Percentiles rank a stretch among this genome's conserved stretches.
Conservation (phyloP, 2,113 vertebrate species). For the Miniopterus natalensis region DNA sequence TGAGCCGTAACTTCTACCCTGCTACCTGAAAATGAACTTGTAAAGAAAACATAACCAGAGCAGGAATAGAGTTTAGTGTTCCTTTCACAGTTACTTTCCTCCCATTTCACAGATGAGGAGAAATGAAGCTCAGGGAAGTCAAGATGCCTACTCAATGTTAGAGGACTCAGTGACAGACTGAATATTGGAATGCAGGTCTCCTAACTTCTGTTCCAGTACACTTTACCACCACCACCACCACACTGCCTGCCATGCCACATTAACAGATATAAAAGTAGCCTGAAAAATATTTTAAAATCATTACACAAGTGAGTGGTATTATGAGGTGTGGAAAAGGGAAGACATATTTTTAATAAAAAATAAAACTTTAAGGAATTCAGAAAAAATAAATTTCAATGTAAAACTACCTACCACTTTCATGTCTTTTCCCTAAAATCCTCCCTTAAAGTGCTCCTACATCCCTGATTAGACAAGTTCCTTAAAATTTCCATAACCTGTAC, state of each 20-base stretch:
- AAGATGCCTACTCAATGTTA: background rate
- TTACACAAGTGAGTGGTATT: background rate
- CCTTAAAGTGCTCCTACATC: background rate
- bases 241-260: background rate
- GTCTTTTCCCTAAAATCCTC: background rate
- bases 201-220: background rate
- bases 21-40: background rate
- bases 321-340: conserved; percentile 22
- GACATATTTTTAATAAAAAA: conserved; percentile 33
- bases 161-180: background rate
- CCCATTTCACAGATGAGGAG: background rate
- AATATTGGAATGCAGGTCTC: background rate
- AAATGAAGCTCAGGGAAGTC: background rate
- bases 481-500: conserved; percentile 39
- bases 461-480: background rate
- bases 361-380: background rate
- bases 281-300: conserved; percentile 43
- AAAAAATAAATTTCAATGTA: conserved; percentile 41
- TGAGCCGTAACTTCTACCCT: background rate
- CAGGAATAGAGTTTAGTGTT: background rate
- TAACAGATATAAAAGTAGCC: background rate
- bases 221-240: background rate
- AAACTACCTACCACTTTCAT: background rate
- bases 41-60: conserved; percentile 23
- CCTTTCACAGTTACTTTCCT: conserved; percentile 15